phyloP scores from a whole-genome alignment of 2,797 vertebrate genomes.

The Macropus fuliginosus region DNA sequence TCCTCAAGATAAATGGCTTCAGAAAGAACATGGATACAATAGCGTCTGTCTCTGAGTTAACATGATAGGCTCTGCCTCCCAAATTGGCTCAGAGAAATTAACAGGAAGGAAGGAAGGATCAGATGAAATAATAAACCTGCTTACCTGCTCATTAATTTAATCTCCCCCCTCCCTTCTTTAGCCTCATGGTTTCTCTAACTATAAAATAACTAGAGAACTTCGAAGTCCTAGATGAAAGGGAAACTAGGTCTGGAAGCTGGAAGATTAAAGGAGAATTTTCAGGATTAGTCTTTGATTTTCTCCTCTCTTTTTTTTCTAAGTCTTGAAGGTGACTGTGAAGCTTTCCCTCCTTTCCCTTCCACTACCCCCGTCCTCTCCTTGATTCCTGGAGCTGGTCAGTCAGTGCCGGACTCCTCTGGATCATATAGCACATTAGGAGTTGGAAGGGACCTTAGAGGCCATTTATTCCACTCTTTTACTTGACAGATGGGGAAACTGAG shows the following conservation, averaged over 20 bases:
- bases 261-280: conserved; percentile 86
- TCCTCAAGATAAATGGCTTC: conserved; percentile 68
- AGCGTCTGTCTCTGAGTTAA: conserved; percentile 67
- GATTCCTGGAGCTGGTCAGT: conserved; percentile 15
- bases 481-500: neutral
- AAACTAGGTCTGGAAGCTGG: conserved; percentile 79
- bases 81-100: conserved; percentile 83
- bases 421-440: neutral
- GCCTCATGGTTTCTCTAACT: conserved; percentile 73
- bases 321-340: conserved; percentile 62
- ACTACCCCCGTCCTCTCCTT: neutral
- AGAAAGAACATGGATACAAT: conserved; percentile 73
- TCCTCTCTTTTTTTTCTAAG: conserved; percentile 63
- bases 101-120: conserved; percentile 84
- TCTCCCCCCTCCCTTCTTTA: conserved; percentile 71
- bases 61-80: conserved; percentile 79
- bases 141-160: conserved; percentile 87
- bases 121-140: conserved; percentile 86
- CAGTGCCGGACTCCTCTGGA: neutral
- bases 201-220: conserved; percentile 80
- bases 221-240: conserved; percentile 86
- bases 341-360: conserved; percentile 20
- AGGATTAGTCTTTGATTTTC: conserved; percentile 84
- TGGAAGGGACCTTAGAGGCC: neutral
- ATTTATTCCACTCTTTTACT: neutral